Conservation (phyloP, 2,113 vertebrate genomes). For the Paracanthobrama guichenoti region DNA sequence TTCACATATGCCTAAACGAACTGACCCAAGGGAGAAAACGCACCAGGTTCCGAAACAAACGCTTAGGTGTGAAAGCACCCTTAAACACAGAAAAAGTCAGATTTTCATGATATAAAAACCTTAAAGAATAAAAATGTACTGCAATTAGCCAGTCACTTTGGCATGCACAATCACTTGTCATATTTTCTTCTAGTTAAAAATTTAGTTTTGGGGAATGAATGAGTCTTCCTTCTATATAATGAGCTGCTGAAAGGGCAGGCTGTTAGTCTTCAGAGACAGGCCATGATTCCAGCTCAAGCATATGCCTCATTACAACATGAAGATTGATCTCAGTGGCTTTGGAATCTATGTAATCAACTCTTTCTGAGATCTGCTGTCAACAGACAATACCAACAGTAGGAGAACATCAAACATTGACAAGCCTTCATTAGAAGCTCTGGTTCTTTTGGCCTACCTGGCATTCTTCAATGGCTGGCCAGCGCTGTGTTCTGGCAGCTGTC, state of each 20-base stretch:
- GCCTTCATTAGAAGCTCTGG: slow-evolving; percentile 22
- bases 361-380: slow-evolving; percentile 39
- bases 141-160: not conserved
- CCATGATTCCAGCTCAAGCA: slow-evolving; percentile 32
- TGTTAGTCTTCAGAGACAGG: slow-evolving; percentile 19
- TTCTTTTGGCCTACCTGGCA: slow-evolving; percentile 41
- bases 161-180: not conserved
- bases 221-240: slow-evolving; percentile 36
- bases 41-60: too few species aligned
- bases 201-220: not conserved
- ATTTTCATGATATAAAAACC: too few species aligned
- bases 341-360: slow-evolving; percentile 43
- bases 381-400: slow-evolving; percentile 24
- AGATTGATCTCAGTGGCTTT: slow-evolving; percentile 44
- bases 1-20: too few species aligned
- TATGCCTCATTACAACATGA: slow-evolving; percentile 39
- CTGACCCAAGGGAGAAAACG: too few species aligned
- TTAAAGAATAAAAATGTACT: not conserved
- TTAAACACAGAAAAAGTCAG: too few species aligned
- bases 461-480: slow-evolving; percentile 1
- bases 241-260: slow-evolving; percentile 42
- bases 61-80: too few species aligned
- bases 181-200: not conserved
- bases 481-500: slow-evolving; percentile 29
- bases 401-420: slow-evolving; percentile 49